These are phyloP conservation scores for Epicampocera succincta DNA, from an alignment of 2,888 invertebrate species.

Conservation along the genomic window DNA sequence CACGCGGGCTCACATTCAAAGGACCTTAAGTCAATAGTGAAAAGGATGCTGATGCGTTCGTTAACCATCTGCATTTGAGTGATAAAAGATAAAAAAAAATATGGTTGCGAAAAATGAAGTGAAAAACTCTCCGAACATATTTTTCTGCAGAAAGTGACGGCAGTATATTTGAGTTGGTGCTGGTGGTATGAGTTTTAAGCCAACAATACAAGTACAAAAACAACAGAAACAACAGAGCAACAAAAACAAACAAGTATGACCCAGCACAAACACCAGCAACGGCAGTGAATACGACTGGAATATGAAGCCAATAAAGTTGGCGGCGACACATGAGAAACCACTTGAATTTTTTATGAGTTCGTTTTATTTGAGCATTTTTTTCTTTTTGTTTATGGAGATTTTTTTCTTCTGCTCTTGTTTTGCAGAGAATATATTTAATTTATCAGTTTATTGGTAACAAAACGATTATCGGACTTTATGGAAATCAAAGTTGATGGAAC, in stretches of 20 bases:
- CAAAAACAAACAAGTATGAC: slow-evolving; percentile 46
- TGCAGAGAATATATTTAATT: slow-evolving; percentile 49
- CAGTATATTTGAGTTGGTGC: slow-evolving; percentile 12
- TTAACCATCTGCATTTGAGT: slow-evolving; percentile 21
- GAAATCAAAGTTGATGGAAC: slow-evolving; percentile 24
- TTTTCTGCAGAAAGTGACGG: slow-evolving; percentile 17
- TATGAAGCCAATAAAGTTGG: slow-evolving; percentile 67
- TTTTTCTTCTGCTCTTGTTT: slow-evolving; percentile 14
- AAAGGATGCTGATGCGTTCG: slow-evolving; percentile 26
- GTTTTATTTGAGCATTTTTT: slow-evolving; percentile 27
- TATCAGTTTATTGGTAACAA: slow-evolving; percentile 55
- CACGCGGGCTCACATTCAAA: not conserved
- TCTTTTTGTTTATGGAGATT: not conserved
- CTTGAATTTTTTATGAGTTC: slow-evolving; percentile 70
- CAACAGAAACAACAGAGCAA: slow-evolving; percentile 25
- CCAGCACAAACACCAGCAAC: slow-evolving; percentile 38
- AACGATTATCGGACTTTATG: slow-evolving; percentile 24
- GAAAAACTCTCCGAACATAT: slow-evolving; percentile 7
- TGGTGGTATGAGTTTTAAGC: slow-evolving; percentile 56
- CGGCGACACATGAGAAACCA: slow-evolving; percentile 70
- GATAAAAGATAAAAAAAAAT: slow-evolving; percentile 20
- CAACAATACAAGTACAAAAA: slow-evolving; percentile 58
- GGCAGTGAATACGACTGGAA: slow-evolving; percentile 66
- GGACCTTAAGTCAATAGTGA: slow-evolving; percentile 55
- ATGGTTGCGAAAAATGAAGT: not conserved